Evolutionary conservation across 2,888 invertebrate species (phyloP).

Genomic region (Toxonevra muliebris): DNA sequence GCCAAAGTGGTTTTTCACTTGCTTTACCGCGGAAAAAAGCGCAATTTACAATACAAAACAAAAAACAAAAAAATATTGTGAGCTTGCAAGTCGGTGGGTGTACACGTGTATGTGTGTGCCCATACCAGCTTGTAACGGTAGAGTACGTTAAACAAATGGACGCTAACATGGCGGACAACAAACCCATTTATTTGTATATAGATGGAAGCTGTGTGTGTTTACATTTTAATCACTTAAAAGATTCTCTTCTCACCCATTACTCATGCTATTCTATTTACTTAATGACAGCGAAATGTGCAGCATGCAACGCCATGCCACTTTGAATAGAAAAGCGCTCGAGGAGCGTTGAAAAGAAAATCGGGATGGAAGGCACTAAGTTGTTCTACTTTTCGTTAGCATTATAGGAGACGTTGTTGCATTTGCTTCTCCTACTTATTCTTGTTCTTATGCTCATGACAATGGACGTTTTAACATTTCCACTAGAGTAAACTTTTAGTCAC

Average conservation of each 20-base stretch:
- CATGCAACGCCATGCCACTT: not conserved
- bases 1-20: slow-evolving; percentile 64
- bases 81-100: slow-evolving; percentile 14
- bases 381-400: slow-evolving; percentile 16
- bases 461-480: slow-evolving; percentile 46
- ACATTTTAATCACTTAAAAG: slow-evolving; percentile 59
- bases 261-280: slow-evolving; percentile 51
- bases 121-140: not conserved
- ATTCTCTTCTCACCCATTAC: slow-evolving; percentile 32
- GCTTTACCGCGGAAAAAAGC: slow-evolving; percentile 53
- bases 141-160: slow-evolving; percentile 26
- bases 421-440: slow-evolving; percentile 20
- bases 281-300: slow-evolving; percentile 51
- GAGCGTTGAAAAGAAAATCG: not conserved
- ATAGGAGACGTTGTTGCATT: slow-evolving; percentile 11
- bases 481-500: slow-evolving; percentile 40
- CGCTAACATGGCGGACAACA: slow-evolving; percentile 1
- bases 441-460: slow-evolving; percentile 23
- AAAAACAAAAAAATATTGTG: slow-evolving; percentile 24
- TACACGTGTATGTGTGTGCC: not conserved
- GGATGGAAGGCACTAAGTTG: slow-evolving; percentile 8
- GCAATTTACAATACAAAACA: slow-evolving; percentile 34
- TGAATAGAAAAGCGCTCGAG: not conserved
- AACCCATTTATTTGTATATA: not conserved
- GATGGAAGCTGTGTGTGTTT: slow-evolving; percentile 36